Evolutionary conservation across 2,888 invertebrate genomes (phyloP).

Genomic region (Diloba caeruleocephala): DNA sequence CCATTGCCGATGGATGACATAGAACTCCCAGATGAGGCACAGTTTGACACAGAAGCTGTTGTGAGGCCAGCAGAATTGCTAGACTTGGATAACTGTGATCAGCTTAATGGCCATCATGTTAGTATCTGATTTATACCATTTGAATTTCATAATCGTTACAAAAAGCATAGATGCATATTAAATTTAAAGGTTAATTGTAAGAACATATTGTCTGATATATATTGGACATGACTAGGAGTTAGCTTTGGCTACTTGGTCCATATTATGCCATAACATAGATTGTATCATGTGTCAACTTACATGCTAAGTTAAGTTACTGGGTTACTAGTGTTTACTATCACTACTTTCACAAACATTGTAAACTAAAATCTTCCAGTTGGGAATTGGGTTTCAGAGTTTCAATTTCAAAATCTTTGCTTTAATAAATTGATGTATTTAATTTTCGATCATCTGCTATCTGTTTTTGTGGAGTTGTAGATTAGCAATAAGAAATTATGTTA

Average conservation of each 20-base stretch:
- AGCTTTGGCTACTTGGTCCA: too few relatives aligned
- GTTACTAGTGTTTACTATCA: background rate
- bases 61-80: constrained; percentile 90
- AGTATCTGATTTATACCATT: constrained; percentile 52
- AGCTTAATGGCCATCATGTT: constrained; percentile 89
- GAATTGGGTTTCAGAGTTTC: too few relatives aligned
- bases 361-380: constrained; percentile 8
- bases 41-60: constrained; percentile 91
- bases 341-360: background rate
- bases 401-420: too few relatives aligned
- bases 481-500: too few relatives aligned
- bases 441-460: too few relatives aligned
- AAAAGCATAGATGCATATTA: background rate
- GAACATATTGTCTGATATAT: background rate
- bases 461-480: too few relatives aligned
- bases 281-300: too few relatives aligned
- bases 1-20: constrained; percentile 91
- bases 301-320: too few relatives aligned
- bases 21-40: constrained; percentile 89
- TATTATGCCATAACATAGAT: background rate
- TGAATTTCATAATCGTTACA: too few relatives aligned
- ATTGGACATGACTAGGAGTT: background rate
- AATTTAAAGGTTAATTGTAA: background rate
- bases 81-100: constrained; percentile 86
- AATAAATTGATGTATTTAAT: constrained; percentile 26